A percentile compares a stretch with the other conserved stretches of the same genome.
Evolutionary conservation across 1,140 invertebrate species (phyloP).

Genomic region (Ceratina australensis): DNA sequence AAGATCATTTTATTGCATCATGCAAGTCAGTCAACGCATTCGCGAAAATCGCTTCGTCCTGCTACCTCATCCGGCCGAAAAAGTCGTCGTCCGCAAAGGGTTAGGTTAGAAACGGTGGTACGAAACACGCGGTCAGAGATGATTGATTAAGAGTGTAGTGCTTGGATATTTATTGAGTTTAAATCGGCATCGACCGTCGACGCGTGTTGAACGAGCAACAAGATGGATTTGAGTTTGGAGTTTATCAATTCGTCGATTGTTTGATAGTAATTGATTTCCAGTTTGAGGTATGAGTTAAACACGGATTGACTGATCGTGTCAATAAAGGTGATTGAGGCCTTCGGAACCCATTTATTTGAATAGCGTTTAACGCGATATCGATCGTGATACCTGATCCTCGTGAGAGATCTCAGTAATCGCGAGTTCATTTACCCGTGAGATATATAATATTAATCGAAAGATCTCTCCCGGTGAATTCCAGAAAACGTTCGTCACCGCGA

Average conservation of each 20-base stretch:
- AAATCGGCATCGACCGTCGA: not conserved
- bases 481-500: not conserved
- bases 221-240: not conserved
- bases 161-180: not conserved
- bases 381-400: not conserved
- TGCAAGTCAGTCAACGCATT: no score
- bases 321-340: not conserved
- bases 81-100: no score
- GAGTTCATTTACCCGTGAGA: no score
- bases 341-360: not conserved
- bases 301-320: not conserved
- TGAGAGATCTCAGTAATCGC: no score
- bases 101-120: not conserved
- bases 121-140: not conserved
- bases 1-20: no score
- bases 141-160: not conserved
- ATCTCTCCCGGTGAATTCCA: no score
- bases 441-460: no score
- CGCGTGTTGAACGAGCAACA: not conserved
- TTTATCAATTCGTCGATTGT: conserved; percentile 22
- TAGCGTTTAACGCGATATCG: not conserved
- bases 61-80: no score
- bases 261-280: conserved; percentile 5
- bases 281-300: not conserved
- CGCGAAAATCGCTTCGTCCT: no score